Percentiles rank a stretch among this genome's conserved stretches.
phyloP scores from a whole-genome alignment of 1,140 invertebrate genomes.

The Drepana arcuata region DNA sequence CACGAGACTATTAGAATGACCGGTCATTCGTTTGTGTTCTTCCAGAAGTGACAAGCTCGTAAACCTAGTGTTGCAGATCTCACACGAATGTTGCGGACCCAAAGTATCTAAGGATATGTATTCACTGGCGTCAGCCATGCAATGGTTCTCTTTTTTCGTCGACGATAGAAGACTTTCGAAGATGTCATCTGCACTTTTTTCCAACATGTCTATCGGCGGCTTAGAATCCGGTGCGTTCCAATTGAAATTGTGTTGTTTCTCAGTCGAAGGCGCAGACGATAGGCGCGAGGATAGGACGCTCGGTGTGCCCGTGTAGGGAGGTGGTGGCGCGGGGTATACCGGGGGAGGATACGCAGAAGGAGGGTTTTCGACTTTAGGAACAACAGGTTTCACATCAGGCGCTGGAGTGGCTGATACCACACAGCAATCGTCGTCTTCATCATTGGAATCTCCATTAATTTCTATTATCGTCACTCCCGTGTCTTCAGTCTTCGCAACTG shows the following conservation, averaged over 20 bases:
- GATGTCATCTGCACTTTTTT: constrained; percentile 61
- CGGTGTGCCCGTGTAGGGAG: neutral
- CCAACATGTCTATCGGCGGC: constrained; percentile 45
- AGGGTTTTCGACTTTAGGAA: constrained; percentile 36
- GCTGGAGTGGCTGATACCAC: constrained; percentile 60
- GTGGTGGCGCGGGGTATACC: neutral
- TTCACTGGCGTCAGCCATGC: constrained; percentile 55
- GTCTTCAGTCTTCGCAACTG: constrained; percentile 47
- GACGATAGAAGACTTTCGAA: constrained; percentile 53
- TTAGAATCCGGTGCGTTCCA: constrained; percentile 62
- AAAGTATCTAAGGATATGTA: constrained; percentile 64
- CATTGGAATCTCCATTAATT: constrained; percentile 63
- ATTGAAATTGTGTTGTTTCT: constrained; percentile 59
- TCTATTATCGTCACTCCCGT: constrained; percentile 45
- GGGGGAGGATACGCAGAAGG: neutral
- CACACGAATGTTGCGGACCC: constrained; percentile 65
- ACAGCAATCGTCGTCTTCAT: constrained; percentile 64
- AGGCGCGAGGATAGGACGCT: constrained; percentile 28
- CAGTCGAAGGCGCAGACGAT: constrained; percentile 29
- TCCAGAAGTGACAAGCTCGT: constrained; percentile 56
- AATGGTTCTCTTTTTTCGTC: constrained; percentile 48
- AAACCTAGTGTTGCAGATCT: constrained; percentile 62
- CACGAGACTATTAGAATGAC: constrained; percentile 52
- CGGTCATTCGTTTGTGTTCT: constrained; percentile 52
- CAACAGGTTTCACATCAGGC: constrained; percentile 46